Base-by-base conservation (phyloP, 2,113 vertebrate genomes). In the Campylorhamphus procurvoides region DNA sequence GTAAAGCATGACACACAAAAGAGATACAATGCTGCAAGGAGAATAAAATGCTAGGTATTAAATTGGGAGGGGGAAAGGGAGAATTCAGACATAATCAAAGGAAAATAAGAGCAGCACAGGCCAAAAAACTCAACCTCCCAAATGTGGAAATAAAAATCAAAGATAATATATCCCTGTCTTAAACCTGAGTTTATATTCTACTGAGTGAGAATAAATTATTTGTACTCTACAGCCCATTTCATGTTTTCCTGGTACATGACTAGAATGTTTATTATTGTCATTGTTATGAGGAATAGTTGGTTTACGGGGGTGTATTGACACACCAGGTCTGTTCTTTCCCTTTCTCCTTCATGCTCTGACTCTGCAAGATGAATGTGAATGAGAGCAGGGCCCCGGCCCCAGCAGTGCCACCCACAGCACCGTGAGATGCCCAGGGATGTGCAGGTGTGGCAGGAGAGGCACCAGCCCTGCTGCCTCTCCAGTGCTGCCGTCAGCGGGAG, bases 341-440 rank as follows among this genome's bases (percentile, higher is more conserved):
- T 28, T 69, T 47, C 40, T 67, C 64, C 58, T 76, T 50, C 4
- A 2, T 42, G 40, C 46, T 66, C 18, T 58, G 37, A 27, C 76
- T 47, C 33, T 78, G 62, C 35, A 37, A 66, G 49, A 37, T 4
- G 69, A 44, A 15, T 3, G 40, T 42, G 46, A 53, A 52, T 46
- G 24, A 13, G 39, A 31, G 2, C 69, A 37, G 68, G 35, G 72
- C 60, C 68, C 64, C 29, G 31, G 72, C 60, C 68, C 64, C 28
- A n/a, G 71, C 24, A 59, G 20, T 39, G 47, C 5, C 76, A 58
- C 3, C 39, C 22, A 4, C 28, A 29, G 72, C 74, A 35, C 9
- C 3, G 0, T 2, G 33, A 66, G 58, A 22, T 15, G 25, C 10
- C 6, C 11, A n/a, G 35, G 44, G 10, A 12, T 47, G 3, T 25